Evolutionary conservation across 2,113 vertebrate genomes (phyloP).

Genomic region (Cyanistes caeruleus): DNA sequence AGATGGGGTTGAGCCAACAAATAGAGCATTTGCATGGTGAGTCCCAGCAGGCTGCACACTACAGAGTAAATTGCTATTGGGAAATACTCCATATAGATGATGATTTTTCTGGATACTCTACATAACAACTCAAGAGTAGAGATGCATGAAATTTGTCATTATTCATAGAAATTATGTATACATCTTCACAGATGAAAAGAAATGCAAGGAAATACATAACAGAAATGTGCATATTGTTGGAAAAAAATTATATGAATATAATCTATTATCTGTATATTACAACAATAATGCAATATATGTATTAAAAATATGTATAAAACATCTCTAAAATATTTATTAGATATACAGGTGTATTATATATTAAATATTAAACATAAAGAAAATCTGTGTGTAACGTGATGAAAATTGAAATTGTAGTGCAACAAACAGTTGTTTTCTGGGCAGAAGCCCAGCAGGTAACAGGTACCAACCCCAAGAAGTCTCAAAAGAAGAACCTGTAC

Average conservation of each 20-base stretch:
- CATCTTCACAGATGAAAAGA: background rate
- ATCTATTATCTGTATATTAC: background rate
- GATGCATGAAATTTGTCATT: background rate
- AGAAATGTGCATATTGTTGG: background rate
- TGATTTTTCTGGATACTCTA: background rate
- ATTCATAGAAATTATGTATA: background rate
- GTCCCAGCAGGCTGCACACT: background rate
- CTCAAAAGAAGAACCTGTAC: background rate
- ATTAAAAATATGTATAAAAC: background rate
- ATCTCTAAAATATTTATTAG: background rate
- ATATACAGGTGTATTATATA: background rate
- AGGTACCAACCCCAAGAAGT: background rate
- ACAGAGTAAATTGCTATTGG: background rate
- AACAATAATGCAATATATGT: background rate
- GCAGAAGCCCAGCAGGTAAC: background rate
- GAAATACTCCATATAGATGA: background rate
- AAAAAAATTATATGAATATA: background rate
- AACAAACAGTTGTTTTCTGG: background rate
- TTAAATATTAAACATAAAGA: background rate
- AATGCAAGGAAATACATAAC: background rate
- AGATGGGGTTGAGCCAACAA: background rate
- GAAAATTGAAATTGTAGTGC: background rate
- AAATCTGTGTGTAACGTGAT: background rate
- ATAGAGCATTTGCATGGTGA: background rate
- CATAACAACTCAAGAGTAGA: background rate